These are phyloP conservation scores for Phaetusa simplex DNA, from an alignment of 2,113 vertebrate genomes.

Conservation along the genomic window DNA sequence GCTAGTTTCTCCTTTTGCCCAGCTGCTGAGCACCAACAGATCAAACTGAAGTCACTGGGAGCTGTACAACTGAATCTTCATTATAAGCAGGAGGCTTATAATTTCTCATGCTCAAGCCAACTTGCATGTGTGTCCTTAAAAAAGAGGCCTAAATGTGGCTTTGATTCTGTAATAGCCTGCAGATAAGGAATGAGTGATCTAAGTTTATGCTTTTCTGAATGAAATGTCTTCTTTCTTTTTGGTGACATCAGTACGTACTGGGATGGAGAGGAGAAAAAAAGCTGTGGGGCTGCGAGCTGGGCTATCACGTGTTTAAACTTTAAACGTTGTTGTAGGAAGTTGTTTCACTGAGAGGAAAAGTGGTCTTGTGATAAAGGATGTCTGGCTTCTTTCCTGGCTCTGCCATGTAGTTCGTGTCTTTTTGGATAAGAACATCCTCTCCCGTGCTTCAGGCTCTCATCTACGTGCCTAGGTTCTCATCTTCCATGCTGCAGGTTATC, in stretches of 20 bases:
- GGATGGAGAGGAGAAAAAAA: neutral
- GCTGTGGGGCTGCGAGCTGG: neutral
- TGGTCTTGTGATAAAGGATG: neutral
- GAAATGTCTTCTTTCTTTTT: neutral
- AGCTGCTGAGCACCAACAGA: neutral
- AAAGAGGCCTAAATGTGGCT: neutral
- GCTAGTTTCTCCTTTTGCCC: neutral
- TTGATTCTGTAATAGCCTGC: neutral
- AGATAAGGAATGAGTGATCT: neutral
- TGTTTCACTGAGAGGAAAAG: neutral
- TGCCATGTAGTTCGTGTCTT: neutral
- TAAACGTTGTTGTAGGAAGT: neutral
- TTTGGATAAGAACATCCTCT: neutral
- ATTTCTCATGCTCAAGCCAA: neutral
- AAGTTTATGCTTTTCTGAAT: neutral
- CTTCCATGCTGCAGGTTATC: neutral
- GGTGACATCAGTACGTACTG: neutral
- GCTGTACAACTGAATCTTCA: neutral
- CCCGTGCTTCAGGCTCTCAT: neutral
- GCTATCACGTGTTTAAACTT: neutral
- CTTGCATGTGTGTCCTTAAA: neutral
- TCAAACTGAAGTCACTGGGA: neutral
- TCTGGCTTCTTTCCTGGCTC: neutral
- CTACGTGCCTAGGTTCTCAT: neutral
- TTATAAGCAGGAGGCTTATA: neutral